Evolutionary conservation across 1,140 invertebrate species (phyloP).

Genomic region (Bombus waltoni): DNA sequence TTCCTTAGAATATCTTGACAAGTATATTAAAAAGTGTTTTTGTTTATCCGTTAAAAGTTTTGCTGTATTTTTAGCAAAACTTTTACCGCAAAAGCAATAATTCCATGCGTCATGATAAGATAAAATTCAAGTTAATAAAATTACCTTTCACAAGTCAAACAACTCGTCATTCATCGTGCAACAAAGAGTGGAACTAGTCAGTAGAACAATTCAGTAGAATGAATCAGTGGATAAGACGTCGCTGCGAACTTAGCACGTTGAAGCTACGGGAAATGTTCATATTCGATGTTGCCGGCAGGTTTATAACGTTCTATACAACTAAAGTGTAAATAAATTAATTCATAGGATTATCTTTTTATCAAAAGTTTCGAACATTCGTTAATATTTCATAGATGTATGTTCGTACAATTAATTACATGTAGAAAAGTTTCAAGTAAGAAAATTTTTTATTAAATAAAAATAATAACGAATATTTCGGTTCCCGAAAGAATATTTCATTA

Average conservation of each 20-base stretch:
- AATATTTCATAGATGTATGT: not conserved
- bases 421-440: too few species aligned
- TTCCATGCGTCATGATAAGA: not conserved
- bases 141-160: not conserved
- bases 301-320: too few species aligned
- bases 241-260: not conserved
- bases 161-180: too few species aligned
- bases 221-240: not conserved
- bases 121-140: not conserved
- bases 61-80: not conserved
- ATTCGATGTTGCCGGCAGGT: not conserved
- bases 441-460: too few species aligned
- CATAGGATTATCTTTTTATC: not conserved
- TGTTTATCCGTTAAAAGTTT: not conserved
- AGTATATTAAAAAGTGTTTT: not conserved
- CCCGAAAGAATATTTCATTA: not conserved
- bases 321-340: not conserved
- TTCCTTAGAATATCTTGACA: not conserved
- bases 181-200: too few species aligned
- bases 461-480: too few species aligned
- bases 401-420: not conserved
- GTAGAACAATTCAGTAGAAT: too few species aligned
- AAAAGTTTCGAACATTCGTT: not conserved
- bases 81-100: not conserved
- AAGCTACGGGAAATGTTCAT: not conserved